Conservation (phyloP, 2,113 vertebrate species). For the Rattus rattus region DNA sequence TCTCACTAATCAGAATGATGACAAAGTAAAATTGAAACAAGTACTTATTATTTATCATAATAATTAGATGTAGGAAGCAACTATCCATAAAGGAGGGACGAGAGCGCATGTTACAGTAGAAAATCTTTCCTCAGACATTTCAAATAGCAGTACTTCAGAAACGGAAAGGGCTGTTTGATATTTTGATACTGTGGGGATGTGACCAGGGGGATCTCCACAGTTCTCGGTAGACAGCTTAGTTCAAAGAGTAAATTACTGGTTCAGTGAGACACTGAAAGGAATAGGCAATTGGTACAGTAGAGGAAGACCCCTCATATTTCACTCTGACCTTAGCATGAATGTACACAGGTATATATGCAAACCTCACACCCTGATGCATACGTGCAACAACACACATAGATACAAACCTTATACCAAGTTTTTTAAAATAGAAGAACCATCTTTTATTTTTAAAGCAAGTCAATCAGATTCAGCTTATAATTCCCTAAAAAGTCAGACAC, state of each 20-base stretch:
- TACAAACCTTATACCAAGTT: background rate
- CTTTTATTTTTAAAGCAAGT: background rate
- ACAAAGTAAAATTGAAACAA: background rate
- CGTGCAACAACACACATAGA: background rate
- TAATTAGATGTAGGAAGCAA: background rate
- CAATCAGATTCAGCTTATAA: background rate
- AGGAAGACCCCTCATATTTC: background rate
- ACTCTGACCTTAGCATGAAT: background rate
- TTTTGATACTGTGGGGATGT: background rate
- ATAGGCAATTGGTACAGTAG: rapidly evolving
- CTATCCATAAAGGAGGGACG: background rate
- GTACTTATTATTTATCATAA: background rate
- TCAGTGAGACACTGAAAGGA: background rate
- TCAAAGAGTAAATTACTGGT: background rate
- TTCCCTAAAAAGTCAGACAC: background rate
- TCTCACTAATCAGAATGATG: background rate
- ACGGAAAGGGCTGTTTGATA: background rate
- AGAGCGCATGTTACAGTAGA: background rate
- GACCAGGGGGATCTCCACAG: too few species aligned
- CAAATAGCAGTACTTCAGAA: background rate
- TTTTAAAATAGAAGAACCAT: background rate
- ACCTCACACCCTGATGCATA: too few species aligned
- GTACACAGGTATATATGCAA: background rate
- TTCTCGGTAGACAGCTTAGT: background rate
- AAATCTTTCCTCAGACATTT: background rate